Evolutionary conservation across 2,113 vertebrate species (phyloP).

Genomic region (Tichodroma muraria): DNA sequence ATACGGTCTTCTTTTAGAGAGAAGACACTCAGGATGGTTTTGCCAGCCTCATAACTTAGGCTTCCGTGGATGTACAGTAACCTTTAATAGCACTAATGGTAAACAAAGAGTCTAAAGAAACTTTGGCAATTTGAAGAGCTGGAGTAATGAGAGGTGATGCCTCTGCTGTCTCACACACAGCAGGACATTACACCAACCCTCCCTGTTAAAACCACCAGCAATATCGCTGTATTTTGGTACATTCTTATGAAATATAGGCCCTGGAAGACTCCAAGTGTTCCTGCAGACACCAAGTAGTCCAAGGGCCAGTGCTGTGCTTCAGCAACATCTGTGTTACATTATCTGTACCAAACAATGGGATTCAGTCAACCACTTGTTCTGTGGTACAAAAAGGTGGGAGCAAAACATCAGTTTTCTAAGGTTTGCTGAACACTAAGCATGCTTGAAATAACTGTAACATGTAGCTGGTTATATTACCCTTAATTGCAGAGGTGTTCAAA

Average conservation of each 20-base stretch:
- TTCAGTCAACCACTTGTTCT: not conserved
- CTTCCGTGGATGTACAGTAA: not conserved
- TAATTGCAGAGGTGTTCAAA: not conserved
- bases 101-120: not conserved
- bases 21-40: not conserved
- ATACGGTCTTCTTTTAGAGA: not conserved
- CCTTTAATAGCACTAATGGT: rapidly evolving
- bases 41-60: not conserved
- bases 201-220: not conserved
- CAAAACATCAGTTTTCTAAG: not conserved
- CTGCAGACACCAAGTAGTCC: not conserved
- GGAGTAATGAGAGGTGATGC: not conserved
- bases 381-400: not conserved
- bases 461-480: not conserved
- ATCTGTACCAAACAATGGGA: not conserved
- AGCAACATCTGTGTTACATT: not conserved
- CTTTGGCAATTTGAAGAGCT: not conserved
- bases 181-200: not conserved
- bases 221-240: not conserved
- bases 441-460: not conserved
- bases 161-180: not conserved
- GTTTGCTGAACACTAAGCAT: not conserved
- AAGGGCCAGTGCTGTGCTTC: not conserved
- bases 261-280: too few relatives aligned
- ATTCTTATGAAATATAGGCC: too few relatives aligned